A percentile compares a stretch with the other conserved stretches of the same genome.
Evolutionary conservation across 1,140 invertebrate species (phyloP).

Genomic region (Heliconius himera): DNA sequence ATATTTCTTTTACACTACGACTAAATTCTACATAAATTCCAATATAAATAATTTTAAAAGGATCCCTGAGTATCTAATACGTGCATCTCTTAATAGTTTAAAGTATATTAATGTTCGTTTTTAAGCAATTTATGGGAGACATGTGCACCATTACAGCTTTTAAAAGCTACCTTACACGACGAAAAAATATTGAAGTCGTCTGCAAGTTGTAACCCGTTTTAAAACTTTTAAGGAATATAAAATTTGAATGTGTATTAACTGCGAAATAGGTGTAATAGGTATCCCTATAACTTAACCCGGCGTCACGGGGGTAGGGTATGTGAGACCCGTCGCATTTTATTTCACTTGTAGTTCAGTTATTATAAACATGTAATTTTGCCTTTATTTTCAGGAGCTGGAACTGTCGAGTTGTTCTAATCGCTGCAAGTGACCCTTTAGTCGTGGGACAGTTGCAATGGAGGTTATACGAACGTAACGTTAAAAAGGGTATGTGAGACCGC

Average conservation of each 20-base stretch:
- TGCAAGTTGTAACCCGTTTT: conserved; percentile 4
- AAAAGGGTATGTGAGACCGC: too few species aligned
- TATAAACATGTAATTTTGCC: too few species aligned
- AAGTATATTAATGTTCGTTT: conserved; percentile 57
- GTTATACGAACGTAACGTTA: too few species aligned
- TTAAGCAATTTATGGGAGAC: conserved; percentile 59
- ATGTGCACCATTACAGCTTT: conserved; percentile 38
- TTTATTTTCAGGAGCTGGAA: too few species aligned
- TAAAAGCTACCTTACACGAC: conserved; percentile 12
- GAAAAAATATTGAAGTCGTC: conserved; percentile 10
- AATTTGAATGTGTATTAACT: background rate
- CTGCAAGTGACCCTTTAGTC: too few species aligned
- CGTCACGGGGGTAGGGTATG: too few species aligned
- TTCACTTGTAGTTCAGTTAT: too few species aligned
- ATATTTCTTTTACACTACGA: too few species aligned
- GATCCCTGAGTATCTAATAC: background rate
- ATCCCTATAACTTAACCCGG: background rate
- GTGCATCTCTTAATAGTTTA: conserved; percentile 47
- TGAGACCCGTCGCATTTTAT: too few species aligned
- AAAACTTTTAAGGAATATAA: background rate
- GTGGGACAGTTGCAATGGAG: too few species aligned
- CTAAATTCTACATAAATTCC: background rate
- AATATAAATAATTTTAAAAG: conserved; percentile 4
- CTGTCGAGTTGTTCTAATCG: too few species aligned
- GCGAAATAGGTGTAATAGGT: background rate